Base-by-base conservation (phyloP, 2,888 invertebrate species). In the Spisula solida region DNA sequence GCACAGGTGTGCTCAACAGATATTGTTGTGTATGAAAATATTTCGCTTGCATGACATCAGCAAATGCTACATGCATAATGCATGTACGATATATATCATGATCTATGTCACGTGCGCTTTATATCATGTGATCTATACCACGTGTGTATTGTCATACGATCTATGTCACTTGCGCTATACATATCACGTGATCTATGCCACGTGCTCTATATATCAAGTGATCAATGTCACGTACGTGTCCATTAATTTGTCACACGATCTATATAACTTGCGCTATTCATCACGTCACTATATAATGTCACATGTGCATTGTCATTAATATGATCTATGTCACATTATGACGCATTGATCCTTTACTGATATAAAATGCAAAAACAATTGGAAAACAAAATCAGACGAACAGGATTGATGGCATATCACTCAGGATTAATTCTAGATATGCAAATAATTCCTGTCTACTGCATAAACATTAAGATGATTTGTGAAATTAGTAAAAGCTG, bases 401-500 rank as follows among this genome's bases (percentile, higher is more conserved):
- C 25, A n/a, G 60, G 60, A 25, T 25, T n/a, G 60, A 66, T 25
- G 60, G 25, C 60, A 66, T 66, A n/a, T 66, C 60, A 12, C 60
- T 25, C 10, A 25, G 60, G 31, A 75, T 75, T 75, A 75, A 34
- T 75, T 75, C 75, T 75, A 18, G 34, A 75, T 75, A 75, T 75
- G 75, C 75, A 75, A 75, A 75, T 75, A 75, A 10, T 18, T 31
- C 31, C 75, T 75, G 75, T 75, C 75, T 75, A 31, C 75, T 14
- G 29, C 34, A 75, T 75, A 34, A 31, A 34, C 75, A 18, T 31
- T 75, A 34, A 34, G 34, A 75, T 75, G 75, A 75, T 75, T 75
- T 75, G 75, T 16, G 29, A 75, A 75, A 75, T 75, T 29, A 75
- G 29, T 83, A 83, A 83, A 51, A 83, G 29, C 75, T 5, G 70